These are phyloP conservation scores for Polylopha cassiicola DNA, from an alignment of 2,888 invertebrate species.

Conservation along the genomic window DNA sequence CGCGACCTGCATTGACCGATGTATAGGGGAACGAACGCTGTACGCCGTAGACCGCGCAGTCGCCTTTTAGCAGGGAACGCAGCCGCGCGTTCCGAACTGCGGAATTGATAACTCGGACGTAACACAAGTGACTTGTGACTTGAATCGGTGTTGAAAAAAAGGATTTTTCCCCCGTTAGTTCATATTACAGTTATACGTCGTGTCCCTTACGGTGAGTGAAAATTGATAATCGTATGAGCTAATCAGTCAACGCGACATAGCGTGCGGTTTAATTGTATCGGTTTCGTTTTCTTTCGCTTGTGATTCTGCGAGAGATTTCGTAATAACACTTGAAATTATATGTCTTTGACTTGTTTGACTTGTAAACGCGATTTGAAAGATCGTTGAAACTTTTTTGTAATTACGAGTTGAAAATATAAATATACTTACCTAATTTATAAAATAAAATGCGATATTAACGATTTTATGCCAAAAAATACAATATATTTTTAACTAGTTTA, in stretches of 20 bases:
- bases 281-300: constrained; percentile 30
- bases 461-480: no score
- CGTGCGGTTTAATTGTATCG: constrained; percentile 30
- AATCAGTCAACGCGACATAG: constrained; percentile 33
- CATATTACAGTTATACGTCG: constrained; percentile 37
- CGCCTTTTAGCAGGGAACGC: constrained; percentile 56
- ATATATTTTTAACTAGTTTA: no score
- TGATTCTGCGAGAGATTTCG: constrained; percentile 20
- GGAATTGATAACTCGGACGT: constrained; percentile 12
- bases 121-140: constrained; percentile 17
- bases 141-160: constrained; percentile 46
- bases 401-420: constrained; percentile 20
- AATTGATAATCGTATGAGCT: constrained; percentile 19
- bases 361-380: constrained; percentile 12
- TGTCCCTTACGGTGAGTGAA: constrained; percentile 56
- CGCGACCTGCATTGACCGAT: constrained; percentile 48
- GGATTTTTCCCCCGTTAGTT: constrained; percentile 49
- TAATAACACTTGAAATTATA: constrained; percentile 23
- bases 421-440: no score
- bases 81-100: constrained; percentile 39
- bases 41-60: constrained; percentile 43
- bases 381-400: constrained; percentile 5
- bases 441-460: no score
- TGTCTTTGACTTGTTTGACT: constrained; percentile 12
- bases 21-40: constrained; percentile 57